Evolutionary conservation across 1,140 invertebrate species (phyloP).

Genomic region (Sycophaga agraensis): DNA sequence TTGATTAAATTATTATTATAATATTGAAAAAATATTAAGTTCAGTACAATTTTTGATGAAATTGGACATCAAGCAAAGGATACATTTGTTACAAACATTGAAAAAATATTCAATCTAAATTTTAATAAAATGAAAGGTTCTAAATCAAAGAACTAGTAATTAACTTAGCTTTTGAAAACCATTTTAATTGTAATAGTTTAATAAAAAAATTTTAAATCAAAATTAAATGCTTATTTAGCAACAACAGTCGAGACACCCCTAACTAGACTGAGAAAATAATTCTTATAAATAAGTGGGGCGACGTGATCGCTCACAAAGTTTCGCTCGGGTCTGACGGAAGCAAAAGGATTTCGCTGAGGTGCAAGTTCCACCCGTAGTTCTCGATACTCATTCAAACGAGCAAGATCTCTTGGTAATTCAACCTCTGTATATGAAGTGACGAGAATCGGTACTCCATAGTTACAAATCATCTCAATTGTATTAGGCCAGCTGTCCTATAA

Average conservation of each 20-base stretch:
- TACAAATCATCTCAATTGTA: slow-evolving; percentile 58
- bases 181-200: no score
- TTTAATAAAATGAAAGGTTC: no score
- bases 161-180: no score
- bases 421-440: slow-evolving; percentile 68
- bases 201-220: no score
- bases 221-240: no score
- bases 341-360: slow-evolving; percentile 64
- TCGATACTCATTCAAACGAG: slow-evolving; percentile 54
- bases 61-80: no score
- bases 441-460: slow-evolving; percentile 61
- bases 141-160: no score
- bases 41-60: no score
- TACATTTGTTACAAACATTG: no score
- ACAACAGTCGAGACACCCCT: slow-evolving; percentile 32
- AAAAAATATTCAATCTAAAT: no score
- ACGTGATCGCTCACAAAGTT: slow-evolving; percentile 74
- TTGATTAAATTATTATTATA: no score
- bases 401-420: slow-evolving; percentile 65
- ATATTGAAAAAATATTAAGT: no score
- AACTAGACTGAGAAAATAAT: slow-evolving; percentile 59
- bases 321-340: slow-evolving; percentile 68
- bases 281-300: slow-evolving; percentile 71
- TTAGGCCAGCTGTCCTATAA: slow-evolving; percentile 65
- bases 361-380: slow-evolving; percentile 57